A percentile compares a stretch with the other conserved stretches of the same genome.
These are phyloP conservation scores for Cephalopholis sonnerati DNA, from an alignment of 2,113 vertebrate genomes.

Conservation along the genomic window DNA sequence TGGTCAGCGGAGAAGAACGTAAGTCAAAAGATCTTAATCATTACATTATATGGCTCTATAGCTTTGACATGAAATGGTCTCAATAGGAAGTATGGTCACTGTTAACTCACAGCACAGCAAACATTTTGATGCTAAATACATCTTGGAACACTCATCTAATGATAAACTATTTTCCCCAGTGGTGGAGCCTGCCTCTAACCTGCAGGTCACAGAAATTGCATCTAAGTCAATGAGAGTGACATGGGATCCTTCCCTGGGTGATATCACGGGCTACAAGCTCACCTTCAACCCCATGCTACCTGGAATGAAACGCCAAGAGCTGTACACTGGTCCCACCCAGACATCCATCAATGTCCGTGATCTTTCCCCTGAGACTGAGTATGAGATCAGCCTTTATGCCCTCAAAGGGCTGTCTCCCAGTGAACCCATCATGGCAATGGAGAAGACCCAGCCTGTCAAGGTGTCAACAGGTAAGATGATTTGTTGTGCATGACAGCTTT, in stretches of 20 bases:
- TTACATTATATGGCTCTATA: neutral
- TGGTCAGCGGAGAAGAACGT: slow-evolving; percentile 97
- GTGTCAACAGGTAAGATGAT: slow-evolving; percentile 91
- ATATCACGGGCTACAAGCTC: slow-evolving; percentile 94
- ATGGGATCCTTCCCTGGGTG: slow-evolving; percentile 90
- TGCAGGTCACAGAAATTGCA: slow-evolving; percentile 91
- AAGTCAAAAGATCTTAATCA: slow-evolving; percentile 46
- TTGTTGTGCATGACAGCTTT: neutral
- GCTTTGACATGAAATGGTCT: neutral
- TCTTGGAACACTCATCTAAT: neutral
- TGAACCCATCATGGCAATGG: slow-evolving; percentile 90
- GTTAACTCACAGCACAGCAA: neutral
- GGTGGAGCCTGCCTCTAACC: slow-evolving; percentile 91
- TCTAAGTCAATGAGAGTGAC: slow-evolving; percentile 94
- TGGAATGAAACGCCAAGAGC: slow-evolving; percentile 90
- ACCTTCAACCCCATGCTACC: slow-evolving; percentile 91
- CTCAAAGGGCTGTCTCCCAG: slow-evolving; percentile 94
- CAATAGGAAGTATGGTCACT: neutral
- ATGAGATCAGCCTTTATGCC: slow-evolving; percentile 94
- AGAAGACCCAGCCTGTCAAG: slow-evolving; percentile 95
- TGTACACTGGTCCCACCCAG: slow-evolving; percentile 91
- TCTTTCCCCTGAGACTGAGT: slow-evolving; percentile 94
- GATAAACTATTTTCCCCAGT: slow-evolving; percentile 80
- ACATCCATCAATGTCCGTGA: slow-evolving; percentile 92
- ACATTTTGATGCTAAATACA: neutral